Percentiles rank a stretch among this genome's conserved stretches.
phyloP scores from a whole-genome alignment of 2,888 invertebrate species.

The Hirudinaria manillensis region DNA sequence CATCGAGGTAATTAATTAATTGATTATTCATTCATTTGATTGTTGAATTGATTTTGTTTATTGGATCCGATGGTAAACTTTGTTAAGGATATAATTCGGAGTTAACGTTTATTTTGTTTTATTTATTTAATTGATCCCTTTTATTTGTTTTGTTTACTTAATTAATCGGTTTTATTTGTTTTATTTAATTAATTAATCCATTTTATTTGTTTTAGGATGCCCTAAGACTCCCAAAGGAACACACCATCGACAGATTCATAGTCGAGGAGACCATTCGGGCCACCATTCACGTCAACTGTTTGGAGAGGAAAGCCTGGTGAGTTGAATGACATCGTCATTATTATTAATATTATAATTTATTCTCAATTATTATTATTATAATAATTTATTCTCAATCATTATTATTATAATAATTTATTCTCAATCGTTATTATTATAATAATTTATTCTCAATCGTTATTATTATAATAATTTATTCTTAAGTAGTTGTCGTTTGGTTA shows the following conservation, averaged over 20 bases:
- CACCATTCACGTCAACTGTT: slow-evolving; percentile 78
- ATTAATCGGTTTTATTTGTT: not conserved
- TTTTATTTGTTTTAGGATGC: not conserved
- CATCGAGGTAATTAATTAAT: slow-evolving; percentile 62
- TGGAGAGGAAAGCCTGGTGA: slow-evolving; percentile 86
- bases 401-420: not conserved
- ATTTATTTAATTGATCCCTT: too few relatives aligned
- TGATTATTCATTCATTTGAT: too few relatives aligned
- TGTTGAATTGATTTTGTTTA: not conserved
- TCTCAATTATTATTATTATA: not conserved
- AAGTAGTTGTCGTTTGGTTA: not conserved
- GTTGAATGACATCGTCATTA: slow-evolving; percentile 35
- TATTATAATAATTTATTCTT: not conserved
- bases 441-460: not conserved
- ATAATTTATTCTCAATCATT: not conserved
- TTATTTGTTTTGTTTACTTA: too few relatives aligned
- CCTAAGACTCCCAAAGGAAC: slow-evolving; percentile 76
- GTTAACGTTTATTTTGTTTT: too few relatives aligned
- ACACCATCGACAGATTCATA: slow-evolving; percentile 92
- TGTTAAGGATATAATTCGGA: too few relatives aligned
- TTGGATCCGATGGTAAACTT: not conserved
- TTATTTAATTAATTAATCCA: not conserved
- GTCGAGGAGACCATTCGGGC: slow-evolving; percentile 94
- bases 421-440: not conserved
- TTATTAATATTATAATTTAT: not conserved